Evolutionary conservation across 2,797 vertebrate genomes (phyloP), one percentile per base, ranked within the genome.

Genomic region (Linurgus olivaceus): DNA sequence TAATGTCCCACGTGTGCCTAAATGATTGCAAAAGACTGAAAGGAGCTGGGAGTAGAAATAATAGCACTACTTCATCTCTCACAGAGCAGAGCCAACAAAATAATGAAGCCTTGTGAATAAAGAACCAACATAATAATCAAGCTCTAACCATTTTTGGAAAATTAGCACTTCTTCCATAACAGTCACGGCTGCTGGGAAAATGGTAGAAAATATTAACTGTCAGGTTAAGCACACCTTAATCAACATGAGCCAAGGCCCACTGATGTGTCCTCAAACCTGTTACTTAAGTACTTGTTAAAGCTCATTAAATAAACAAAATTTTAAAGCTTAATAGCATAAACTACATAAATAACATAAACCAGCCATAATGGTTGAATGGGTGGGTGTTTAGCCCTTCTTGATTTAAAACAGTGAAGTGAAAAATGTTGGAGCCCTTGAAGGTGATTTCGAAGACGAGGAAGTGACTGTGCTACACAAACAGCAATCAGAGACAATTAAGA

Each of bases 401-500:
- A 97, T 98, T 98, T 98, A 97, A 97, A 97, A 97, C 93, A 77
- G 89, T 89, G 80, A 91, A 94, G 93, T 92, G 94, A 96, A 97
- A 96, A 96, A 96, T 93, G 95, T 71, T 81, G 91, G 94, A 96
- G 91, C 96, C 93, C 97, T 98, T 58, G 81, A 97, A 98, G 96
- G 93, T 97, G 97, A 98, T 98, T 98, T 98, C 6, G 75, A 97
- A 97, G 96, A 97, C 1, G 65, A 93, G 90, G 93, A 97, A 97
- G 96, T 96, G 96, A 97, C 93, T 88, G 93, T 95, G 91, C 95
- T 96, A 93, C 97, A 96, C 97, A 98, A 98, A 96, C 97, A 97
- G 98, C 98, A 98, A 98, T 98, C 98, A 98, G 96, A 97, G 96
- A 98, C 96, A 98, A 98, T 98, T 98, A 98, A 97, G 97, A 96